These are phyloP conservation scores for Polymixis lichenea DNA, from an alignment of 2,888 invertebrate species.

Conservation along the genomic window DNA sequence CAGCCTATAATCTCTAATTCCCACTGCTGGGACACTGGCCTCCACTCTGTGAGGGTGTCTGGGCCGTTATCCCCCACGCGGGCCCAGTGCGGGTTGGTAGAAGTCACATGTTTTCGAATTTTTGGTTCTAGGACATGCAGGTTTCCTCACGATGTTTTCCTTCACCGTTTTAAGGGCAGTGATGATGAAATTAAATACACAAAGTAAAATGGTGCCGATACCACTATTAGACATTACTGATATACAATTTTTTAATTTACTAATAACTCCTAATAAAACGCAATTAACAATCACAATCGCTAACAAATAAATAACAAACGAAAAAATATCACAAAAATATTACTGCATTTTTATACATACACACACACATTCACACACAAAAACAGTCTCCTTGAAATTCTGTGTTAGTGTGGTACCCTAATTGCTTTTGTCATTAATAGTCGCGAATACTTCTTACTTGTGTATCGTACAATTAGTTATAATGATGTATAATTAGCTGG, in stretches of 20 bases:
- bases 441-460: slow-evolving; percentile 89
- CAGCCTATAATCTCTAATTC: no score
- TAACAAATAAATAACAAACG: slow-evolving; percentile 43
- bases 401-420: slow-evolving; percentile 83
- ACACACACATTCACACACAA: slow-evolving; percentile 41
- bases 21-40: no score
- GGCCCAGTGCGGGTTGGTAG: no score
- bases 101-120: no score
- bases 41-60: no score
- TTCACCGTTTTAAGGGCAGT: no score
- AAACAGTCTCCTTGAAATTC: slow-evolving; percentile 63
- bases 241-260: slow-evolving; percentile 15
- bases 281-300: slow-evolving; percentile 55
- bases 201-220: no score
- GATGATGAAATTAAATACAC: no score
- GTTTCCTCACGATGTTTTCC: no score
- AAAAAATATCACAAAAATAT: slow-evolving; percentile 56
- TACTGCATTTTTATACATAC: slow-evolving; percentile 49
- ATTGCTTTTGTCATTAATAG: slow-evolving; percentile 91
- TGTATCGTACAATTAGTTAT: slow-evolving; percentile 89
- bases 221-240: background rate
- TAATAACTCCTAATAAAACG: slow-evolving; percentile 55
- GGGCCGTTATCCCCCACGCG: no score
- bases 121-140: no score
- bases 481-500: slow-evolving; percentile 89